Percentiles rank a stretch among this genome's conserved stretches.
phyloP scores from a whole-genome alignment of 2,888 invertebrate species.

The Xestia ashworthii region DNA sequence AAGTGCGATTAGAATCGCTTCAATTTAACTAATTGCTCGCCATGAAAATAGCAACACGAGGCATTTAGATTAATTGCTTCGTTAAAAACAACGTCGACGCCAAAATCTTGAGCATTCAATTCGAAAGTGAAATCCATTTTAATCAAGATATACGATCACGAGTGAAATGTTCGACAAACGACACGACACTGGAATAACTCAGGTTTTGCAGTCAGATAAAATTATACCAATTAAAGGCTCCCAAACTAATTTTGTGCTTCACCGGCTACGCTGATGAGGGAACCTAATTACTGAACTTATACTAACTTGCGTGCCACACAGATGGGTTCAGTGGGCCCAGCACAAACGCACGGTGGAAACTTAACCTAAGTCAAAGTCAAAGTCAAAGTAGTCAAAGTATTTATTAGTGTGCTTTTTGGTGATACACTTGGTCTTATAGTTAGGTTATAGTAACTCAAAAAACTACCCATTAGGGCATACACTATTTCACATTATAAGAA shows the following conservation, averaged over 20 bases:
- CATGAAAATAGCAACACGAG: constrained; percentile 39
- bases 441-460: too few relatives aligned
- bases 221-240: constrained; percentile 58
- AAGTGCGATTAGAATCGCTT: constrained; percentile 18
- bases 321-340: constrained; percentile 14
- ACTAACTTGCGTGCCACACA: constrained; percentile 30
- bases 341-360: background rate
- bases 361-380: too few relatives aligned
- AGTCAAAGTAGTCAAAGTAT: too few relatives aligned
- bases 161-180: constrained; percentile 29
- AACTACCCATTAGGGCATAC: too few relatives aligned
- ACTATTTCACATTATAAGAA: too few relatives aligned
- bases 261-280: constrained; percentile 61
- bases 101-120: constrained; percentile 43
- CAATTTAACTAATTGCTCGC: constrained; percentile 51
- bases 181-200: constrained; percentile 37
- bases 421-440: too few relatives aligned
- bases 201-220: constrained; percentile 59
- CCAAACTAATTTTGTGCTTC: constrained; percentile 56
- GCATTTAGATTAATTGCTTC: constrained; percentile 59
- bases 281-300: constrained; percentile 65
- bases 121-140: constrained; percentile 45
- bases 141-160: constrained; percentile 39
- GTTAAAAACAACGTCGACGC: constrained; percentile 45
- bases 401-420: too few relatives aligned